phyloP scores from a whole-genome alignment of 1,140 invertebrate species.

The Tetramorium alpestre region DNA sequence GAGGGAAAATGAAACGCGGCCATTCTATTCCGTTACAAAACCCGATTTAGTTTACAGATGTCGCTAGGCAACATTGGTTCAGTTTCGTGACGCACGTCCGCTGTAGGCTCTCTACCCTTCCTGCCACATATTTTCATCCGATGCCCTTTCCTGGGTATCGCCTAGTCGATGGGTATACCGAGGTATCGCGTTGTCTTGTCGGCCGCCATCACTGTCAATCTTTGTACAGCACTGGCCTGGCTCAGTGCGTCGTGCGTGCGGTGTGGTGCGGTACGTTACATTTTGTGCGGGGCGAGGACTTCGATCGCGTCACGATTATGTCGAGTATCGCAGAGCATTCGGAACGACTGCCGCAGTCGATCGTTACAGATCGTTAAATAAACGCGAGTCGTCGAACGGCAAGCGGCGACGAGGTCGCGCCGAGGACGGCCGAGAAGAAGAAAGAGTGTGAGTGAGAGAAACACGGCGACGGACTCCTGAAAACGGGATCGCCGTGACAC shows the following conservation, averaged over 20 bases:
- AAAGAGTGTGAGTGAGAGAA: background rate
- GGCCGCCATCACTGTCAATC: background rate
- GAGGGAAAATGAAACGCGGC: no score
- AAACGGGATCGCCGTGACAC: background rate
- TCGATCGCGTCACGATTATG: slow-evolving; percentile 60
- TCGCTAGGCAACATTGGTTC: no score
- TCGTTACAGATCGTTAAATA: slow-evolving; percentile 75
- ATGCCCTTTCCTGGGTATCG: no score
- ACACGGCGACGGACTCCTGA: background rate
- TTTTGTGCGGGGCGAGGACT: background rate
- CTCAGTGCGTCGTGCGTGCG: background rate
- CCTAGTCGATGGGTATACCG: no score
- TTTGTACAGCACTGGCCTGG: background rate
- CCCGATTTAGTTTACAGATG: no score
- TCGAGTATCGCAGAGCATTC: slow-evolving; percentile 47
- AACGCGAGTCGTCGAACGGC: slow-evolving; percentile 65
- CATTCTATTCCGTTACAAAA: no score
- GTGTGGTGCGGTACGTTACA: background rate
- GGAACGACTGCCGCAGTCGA: slow-evolving; percentile 66
- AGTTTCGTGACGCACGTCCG: no score
- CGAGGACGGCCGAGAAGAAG: background rate
- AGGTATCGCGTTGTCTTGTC: background rate
- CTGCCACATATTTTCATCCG: no score
- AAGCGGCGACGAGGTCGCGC: background rate
- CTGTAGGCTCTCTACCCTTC: no score